Evolutionary conservation across 2,113 vertebrate species (phyloP), one percentile per base, ranked within the genome.

Genomic region (Phainopepla nitens): DNA sequence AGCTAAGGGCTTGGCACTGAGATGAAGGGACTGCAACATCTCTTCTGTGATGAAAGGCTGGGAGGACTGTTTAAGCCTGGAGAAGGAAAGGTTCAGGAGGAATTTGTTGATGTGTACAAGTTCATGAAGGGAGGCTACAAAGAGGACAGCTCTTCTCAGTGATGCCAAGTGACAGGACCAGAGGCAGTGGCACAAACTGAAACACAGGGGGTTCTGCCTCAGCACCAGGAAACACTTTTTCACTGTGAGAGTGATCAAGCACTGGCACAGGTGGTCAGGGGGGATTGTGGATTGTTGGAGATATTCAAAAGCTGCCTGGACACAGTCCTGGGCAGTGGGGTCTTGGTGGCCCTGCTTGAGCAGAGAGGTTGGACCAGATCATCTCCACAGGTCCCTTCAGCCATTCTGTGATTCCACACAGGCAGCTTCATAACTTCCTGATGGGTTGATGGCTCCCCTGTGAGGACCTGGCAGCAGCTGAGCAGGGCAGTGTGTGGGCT

Each of bases 281-380:
- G 11, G 10, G 0, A 1, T 3, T 73, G 29, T 54, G n/a, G 19
- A 6, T 9, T 45, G 6, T 9, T 79, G 28, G 20, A 45, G 22
- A 10, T 65, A 15, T 0, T 56, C 19, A 60, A 2, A 86, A 65
- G 15, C 11, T 2, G 5, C 5, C 33, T 11, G n/a, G 28, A 14
- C 17, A 11, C 3, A 7, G 11, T 61, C 41, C 33, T 82, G 36
- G 42, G 15, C 29, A 42, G 0, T 6, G 8, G 3, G 25, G 29
- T 25, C 3, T 28, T 39, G 18, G 27, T 71, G 19, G 23, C 15
- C 29, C 14, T 78, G 41, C 41, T n/a, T 64, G 31, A 58, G 21
- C 33, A n/a, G 50, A 27, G 18, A 2, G 6, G 2, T 22, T 53
- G 35, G 44, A 69, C 14, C 9, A 58, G 22, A 4, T 70, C 25